Evolutionary conservation across 2,888 invertebrate species (phyloP), one percentile per base, ranked within the genome.

Genomic region (Lymantria monacha): DNA sequence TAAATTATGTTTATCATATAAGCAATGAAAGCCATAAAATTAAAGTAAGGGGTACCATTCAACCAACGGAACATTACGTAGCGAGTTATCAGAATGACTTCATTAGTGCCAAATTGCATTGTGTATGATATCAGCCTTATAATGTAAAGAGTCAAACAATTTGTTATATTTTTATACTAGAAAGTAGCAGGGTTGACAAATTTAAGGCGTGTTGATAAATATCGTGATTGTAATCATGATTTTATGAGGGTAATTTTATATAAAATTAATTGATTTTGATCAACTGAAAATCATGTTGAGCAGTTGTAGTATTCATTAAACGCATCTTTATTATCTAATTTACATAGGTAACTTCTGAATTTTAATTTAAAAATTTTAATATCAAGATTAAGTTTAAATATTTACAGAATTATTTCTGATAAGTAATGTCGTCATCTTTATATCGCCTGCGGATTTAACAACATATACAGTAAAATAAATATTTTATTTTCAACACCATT

Each of bases 1-100:
- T 72, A 77, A 74, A 69, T 63, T 72, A 76, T 76, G 72, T 73
- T 77, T 78, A 80, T 78, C 76, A 74, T 73, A 78, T 78, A 69
- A 65, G 57, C 56, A 56, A 63, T 68, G 67, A 77, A 72, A 64
- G 65, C 68, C 70, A 72, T 79, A 79, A 76, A 78, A 72, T 72
- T 69, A 72, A 72, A 57, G 71, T 62, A 75, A 74, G 79, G 79
- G 79, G 75, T 75, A 72, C n/a, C 61, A 73, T 54, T 62, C 76
- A 76, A 57, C 69, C 72, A 73, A 74, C 66, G 76, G 73, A 74
- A 76, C 76, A 77, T 72, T 74, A 41, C 45, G 36, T 38, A 49
- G 30, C 45, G 31, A 62, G 63, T 63, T 63, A 69, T 59, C 62
- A 72, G 70, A 72, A 81, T 79, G 68, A 71, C 80, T 80, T 81